Percentiles rank a stretch among this genome's conserved stretches.
phyloP scores from a whole-genome alignment of 1,140 invertebrate genomes.

The Trichonephila inaurata region DNA sequence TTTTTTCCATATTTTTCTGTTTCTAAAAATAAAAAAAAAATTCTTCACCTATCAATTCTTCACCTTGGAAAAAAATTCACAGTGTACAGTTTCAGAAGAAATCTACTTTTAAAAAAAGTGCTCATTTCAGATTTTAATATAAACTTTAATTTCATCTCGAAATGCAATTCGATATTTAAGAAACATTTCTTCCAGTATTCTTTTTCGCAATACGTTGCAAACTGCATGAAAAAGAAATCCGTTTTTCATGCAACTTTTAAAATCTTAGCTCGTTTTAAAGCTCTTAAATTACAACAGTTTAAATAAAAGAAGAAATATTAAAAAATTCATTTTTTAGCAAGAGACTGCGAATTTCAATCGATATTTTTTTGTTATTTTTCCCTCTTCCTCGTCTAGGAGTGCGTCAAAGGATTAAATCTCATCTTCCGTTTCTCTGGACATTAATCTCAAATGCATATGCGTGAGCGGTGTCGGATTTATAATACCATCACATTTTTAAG shows the following conservation, averaged over 20 bases:
- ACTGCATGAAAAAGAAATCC: too few species aligned
- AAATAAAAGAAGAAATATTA: not conserved
- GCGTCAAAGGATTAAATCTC: slow-evolving; percentile 32
- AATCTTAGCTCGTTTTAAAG: not conserved
- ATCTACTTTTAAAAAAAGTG: too few species aligned
- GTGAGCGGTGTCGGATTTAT: slow-evolving; percentile 25
- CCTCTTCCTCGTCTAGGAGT: not conserved
- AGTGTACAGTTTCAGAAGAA: too few species aligned
- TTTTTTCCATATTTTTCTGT: too few species aligned
- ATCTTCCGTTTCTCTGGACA: not conserved
- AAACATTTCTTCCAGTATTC: not conserved
- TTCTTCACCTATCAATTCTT: too few species aligned
- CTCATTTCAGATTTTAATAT: too few species aligned
- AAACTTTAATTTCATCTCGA: too few species aligned
- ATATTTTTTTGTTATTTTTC: not conserved
- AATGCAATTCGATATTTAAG: not conserved
- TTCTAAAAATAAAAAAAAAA: too few species aligned
- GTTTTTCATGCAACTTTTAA: not conserved
- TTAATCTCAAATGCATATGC: slow-evolving; percentile 14
- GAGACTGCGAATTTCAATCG: not conserved
- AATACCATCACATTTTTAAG: slow-evolving; percentile 48
- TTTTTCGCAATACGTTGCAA: not conserved
- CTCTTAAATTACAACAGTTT: slow-evolving; percentile 13
- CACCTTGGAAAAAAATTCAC: too few species aligned
- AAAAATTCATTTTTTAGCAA: not conserved